Evolutionary conservation across 2,888 invertebrate species (phyloP).

Genomic region (Rutpela maculata): DNA sequence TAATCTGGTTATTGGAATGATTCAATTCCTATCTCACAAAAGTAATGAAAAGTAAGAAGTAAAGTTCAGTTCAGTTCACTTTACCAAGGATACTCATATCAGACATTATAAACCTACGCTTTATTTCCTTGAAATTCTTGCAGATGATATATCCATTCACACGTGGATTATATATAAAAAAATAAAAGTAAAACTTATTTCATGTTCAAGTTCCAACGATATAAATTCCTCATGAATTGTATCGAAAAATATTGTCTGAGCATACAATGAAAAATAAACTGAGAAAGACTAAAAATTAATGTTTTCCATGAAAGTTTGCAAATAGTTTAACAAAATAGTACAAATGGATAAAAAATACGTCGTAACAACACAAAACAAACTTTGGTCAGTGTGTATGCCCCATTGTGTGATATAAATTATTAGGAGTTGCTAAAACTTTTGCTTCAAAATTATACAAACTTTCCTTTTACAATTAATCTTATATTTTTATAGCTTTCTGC

Average conservation of each 20-base stretch:
- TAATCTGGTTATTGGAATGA: too few relatives aligned
- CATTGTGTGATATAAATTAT: neutral
- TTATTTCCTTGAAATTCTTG: too few relatives aligned
- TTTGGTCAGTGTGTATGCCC: neutral
- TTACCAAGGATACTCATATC: too few relatives aligned
- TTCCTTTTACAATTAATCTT: conserved; percentile 4
- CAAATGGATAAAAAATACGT: neutral
- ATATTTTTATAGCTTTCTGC: neutral
- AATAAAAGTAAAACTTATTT: too few relatives aligned
- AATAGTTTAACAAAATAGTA: neutral
- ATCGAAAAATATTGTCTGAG: neutral
- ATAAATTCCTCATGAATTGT: too few relatives aligned
- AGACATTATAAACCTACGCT: too few relatives aligned
- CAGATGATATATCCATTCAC: too few relatives aligned
- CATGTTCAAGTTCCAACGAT: too few relatives aligned
- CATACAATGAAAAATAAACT: neutral
- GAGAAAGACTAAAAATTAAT: neutral
- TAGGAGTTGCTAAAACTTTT: neutral
- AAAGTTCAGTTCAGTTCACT: too few relatives aligned
- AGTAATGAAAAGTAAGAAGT: too few relatives aligned
- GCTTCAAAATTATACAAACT: neutral
- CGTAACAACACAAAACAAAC: neutral
- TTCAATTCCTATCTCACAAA: too few relatives aligned
- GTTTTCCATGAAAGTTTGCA: neutral
- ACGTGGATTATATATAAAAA: too few relatives aligned